phyloP scores from a whole-genome alignment of 2,113 vertebrate genomes.

The Rhizomys pruinosus region DNA sequence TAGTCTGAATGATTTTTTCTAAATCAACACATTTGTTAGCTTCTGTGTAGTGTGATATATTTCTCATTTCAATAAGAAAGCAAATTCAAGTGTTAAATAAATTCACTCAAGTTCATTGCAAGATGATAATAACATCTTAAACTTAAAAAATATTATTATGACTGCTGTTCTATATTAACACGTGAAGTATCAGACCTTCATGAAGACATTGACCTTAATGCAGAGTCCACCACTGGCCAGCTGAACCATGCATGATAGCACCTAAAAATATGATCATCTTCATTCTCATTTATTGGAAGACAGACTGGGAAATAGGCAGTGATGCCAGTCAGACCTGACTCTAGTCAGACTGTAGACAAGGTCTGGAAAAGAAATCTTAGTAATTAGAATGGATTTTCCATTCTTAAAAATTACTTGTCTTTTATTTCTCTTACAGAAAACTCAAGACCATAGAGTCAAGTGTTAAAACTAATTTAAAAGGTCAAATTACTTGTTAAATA shows the following conservation, averaged over 20 bases:
- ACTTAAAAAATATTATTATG: not conserved
- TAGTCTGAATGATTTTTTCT: not conserved
- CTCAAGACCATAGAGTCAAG: not conserved
- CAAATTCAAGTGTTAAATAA: not conserved
- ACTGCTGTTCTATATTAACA: not conserved
- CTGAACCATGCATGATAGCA: not conserved
- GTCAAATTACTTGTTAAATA: not conserved
- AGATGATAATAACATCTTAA: not conserved
- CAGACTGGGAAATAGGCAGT: no score
- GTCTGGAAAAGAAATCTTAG: not conserved
- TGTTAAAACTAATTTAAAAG: slow-evolving; percentile 47
- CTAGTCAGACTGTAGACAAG: not conserved
- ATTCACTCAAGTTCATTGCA: not conserved
- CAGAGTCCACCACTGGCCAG: not conserved
- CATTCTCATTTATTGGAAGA: not conserved
- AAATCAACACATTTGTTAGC: not conserved
- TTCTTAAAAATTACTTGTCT: not conserved
- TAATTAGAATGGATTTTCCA: not conserved
- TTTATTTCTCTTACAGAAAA: not conserved
- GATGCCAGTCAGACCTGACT: not conserved
- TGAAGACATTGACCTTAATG: not conserved
- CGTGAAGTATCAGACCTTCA: not conserved
- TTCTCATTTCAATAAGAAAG: not conserved
- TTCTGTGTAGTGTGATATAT: not conserved
- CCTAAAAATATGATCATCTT: not conserved